Evolutionary conservation across 1,140 invertebrate species (phyloP).

Genomic region (Venustaconcha ellipsiformis): DNA sequence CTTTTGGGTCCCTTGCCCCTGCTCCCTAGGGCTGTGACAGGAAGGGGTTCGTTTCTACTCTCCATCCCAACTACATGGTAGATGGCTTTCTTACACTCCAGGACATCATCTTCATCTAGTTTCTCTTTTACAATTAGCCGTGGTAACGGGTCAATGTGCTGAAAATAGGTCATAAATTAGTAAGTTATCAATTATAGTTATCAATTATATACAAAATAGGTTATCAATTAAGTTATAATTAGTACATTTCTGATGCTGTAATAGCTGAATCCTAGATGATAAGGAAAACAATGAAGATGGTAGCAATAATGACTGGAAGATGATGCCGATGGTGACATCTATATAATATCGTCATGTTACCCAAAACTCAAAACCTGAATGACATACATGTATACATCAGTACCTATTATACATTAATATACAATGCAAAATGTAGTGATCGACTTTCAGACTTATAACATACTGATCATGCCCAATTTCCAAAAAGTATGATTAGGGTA

Average conservation of each 20-base stretch:
- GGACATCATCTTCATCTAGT: slow-evolving; percentile 85
- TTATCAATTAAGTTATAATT: too few species aligned
- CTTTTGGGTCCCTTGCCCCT: slow-evolving; percentile 71
- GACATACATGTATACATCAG: too few species aligned
- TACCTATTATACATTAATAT: too few species aligned
- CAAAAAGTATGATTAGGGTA: not conserved
- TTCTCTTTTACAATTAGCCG: slow-evolving; percentile 85
- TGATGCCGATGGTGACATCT: too few species aligned
- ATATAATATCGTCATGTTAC: not conserved
- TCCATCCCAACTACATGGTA: slow-evolving; percentile 86
- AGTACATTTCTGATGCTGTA: not conserved
- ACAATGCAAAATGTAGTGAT: not conserved
- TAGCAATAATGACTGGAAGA: not conserved
- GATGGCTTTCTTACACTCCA: slow-evolving; percentile 90
- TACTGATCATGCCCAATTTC: not conserved
- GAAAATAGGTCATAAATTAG: slow-evolving; percentile 14
- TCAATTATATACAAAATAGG: too few species aligned
- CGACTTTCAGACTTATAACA: not conserved
- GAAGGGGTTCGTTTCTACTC: slow-evolving; percentile 84
- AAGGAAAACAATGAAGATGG: not conserved
- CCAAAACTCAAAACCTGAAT: too few species aligned
- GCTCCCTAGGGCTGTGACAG: slow-evolving; percentile 74
- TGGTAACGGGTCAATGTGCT: slow-evolving; percentile 86
- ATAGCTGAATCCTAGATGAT: not conserved
- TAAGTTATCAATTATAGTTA: too few species aligned